Percentiles rank a stretch among this genome's conserved stretches.
These are phyloP conservation scores for Metacarcinus magister DNA, from an alignment of 2,888 invertebrate species.

Conservation along the genomic window DNA sequence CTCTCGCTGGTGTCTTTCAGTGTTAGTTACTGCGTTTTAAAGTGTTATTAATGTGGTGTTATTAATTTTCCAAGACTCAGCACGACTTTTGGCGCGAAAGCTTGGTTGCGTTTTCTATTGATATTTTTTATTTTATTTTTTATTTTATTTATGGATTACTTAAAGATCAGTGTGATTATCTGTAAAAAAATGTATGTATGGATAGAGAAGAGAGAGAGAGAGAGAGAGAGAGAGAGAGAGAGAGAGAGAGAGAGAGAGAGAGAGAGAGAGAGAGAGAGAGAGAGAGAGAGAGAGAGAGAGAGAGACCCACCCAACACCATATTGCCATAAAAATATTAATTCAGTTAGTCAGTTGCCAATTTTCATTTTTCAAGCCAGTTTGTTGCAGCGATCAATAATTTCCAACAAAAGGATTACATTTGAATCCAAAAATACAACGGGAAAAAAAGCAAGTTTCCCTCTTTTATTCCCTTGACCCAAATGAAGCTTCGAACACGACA, in stretches of 20 bases:
- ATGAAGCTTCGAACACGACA: not conserved
- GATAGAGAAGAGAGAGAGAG: conserved; percentile 14
- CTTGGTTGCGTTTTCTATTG: too few species aligned
- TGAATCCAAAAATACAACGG: too few species aligned
- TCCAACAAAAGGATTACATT: not conserved
- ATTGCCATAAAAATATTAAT: not conserved
- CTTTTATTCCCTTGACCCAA: too few species aligned
- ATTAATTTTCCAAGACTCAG: too few species aligned
- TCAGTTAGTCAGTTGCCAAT: not conserved
- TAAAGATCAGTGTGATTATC: too few species aligned
- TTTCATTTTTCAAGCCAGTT: not conserved
- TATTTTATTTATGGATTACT: too few species aligned
- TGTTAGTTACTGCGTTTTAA: too few species aligned
- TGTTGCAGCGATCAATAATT: not conserved
- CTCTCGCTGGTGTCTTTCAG: too few species aligned
- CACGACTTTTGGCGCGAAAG: too few species aligned
- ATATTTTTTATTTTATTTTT: too few species aligned
- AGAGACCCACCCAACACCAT: not conserved
- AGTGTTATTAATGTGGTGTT: too few species aligned
- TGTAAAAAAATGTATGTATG: not conserved
- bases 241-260: conserved; percentile 26
- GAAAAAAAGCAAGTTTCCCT: too few species aligned
- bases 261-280: conserved; percentile 15
- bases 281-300: conserved; percentile 26
- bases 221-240: conserved; percentile 26